Percentiles rank a stretch among this genome's conserved stretches.
phyloP scores from a whole-genome alignment of 2,113 vertebrate genomes.

The Mustelus asterias region DNA sequence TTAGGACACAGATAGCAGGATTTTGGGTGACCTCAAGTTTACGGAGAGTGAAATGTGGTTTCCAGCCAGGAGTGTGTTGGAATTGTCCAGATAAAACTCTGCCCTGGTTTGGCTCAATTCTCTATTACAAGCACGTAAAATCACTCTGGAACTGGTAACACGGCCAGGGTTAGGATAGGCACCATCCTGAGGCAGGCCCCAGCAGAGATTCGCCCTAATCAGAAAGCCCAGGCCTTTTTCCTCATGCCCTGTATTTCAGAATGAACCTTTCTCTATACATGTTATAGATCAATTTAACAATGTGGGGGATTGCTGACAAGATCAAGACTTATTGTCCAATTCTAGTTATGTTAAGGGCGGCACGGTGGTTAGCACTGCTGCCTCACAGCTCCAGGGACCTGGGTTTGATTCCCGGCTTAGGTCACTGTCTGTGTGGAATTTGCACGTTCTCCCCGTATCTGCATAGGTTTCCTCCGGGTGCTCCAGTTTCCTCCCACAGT shows the following conservation, averaged over 20 bases:
- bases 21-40: too few species aligned
- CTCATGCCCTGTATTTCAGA: not conserved
- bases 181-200: not conserved
- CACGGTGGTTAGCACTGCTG: too few species aligned
- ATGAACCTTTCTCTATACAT: not conserved
- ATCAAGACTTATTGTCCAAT: not conserved
- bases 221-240: not conserved
- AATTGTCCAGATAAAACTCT: not conserved
- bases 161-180: not conserved
- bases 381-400: too few species aligned
- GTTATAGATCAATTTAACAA: not conserved
- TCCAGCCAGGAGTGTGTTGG: too few species aligned
- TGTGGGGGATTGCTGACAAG: not conserved
- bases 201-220: not conserved
- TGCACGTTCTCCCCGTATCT: too few species aligned
- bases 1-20: too few species aligned
- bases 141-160: not conserved
- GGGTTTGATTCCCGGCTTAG: too few species aligned
- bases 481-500: too few species aligned
- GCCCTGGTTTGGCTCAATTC: not conserved
- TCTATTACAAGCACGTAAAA: not conserved
- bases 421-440: too few species aligned
- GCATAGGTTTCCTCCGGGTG: too few species aligned
- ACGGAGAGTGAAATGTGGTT: too few species aligned
- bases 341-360: too few species aligned